Base-by-base conservation (phyloP, 2,797 vertebrate species). In the Mus spretus region DNA sequence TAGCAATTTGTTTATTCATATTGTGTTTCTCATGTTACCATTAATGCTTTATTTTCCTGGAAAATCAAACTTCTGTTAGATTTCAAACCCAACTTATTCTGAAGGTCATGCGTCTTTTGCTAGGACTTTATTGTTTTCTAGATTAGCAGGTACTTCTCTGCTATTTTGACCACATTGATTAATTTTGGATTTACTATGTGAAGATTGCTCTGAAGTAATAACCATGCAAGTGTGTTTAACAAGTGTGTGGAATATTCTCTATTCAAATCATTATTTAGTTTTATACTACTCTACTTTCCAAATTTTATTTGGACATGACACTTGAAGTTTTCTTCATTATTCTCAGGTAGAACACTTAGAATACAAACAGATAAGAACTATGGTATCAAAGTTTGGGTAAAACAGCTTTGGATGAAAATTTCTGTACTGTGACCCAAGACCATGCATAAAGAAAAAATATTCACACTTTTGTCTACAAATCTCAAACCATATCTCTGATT, bases 291-390 rank as follows among this genome's bases (percentile, higher is more conserved):
- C 14, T 13, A 1, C 55, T 10, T 22, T 93, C 9, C 15, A 65
- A 3, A 65, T 70, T 70, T 79, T 47, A 57, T 47, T 80, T 37
- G 11, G 63, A 34, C 28, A 2, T 92, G 22, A 50, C 12, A 37
- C 14, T 47, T 72, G 15, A 80, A 37, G 37, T 31, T n/a, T 67
- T 80, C 12, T 13, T 81, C 20, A n/a, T 28, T 2, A 31, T 89
- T 72, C n/a, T 89, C 2, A 74, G 24, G 63, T 79, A 72, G 8
- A 83, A 72, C 57, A 31, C 31, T 26, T 80, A 65, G 13, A 47
- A n/a, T 47, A 37, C 0, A 57, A 13, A 65, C 26, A 34, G 11
- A 0, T 7, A 55, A 37, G 28, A 55, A 44, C 0, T 1, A 14
- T 24, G 22, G 31, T 63, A 50, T 50, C 72, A 88, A 74, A 89